Conservation (phyloP, 2,113 vertebrate species). For the Centropus unirufus region DNA sequence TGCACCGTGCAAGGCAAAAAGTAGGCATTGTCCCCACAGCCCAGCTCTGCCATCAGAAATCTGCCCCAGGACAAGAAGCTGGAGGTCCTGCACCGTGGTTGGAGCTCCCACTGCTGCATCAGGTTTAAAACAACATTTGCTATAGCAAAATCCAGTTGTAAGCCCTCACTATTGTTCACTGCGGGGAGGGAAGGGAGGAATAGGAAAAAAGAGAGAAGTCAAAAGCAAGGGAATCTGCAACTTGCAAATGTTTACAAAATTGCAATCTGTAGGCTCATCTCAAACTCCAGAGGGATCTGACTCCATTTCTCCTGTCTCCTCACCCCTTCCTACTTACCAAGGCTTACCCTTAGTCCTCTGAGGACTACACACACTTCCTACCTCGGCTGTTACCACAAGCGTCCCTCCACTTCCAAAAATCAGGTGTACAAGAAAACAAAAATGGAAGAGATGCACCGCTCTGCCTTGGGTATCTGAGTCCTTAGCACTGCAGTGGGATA, state of each 20-base stretch:
- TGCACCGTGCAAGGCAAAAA: background rate
- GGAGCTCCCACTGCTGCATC: background rate
- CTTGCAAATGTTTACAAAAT: background rate
- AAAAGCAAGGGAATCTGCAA: background rate
- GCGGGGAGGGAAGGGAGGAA: too few relatives aligned
- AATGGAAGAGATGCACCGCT: background rate
- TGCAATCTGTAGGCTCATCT: background rate
- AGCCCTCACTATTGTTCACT: background rate
- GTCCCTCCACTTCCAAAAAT: background rate
- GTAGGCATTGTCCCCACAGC: rapidly evolving
- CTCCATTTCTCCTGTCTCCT: background rate
- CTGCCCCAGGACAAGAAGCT: rapidly evolving
- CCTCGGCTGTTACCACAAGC: background rate
- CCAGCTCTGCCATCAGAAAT: background rate
- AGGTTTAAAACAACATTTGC: background rate
- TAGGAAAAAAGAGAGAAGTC: background rate
- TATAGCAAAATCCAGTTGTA: background rate
- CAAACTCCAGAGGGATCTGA: background rate
- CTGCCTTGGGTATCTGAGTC: background rate
- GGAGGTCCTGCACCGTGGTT: rapidly evolving
- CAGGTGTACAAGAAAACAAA: rapidly evolving
- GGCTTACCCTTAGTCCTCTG: background rate
- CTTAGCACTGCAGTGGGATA: background rate
- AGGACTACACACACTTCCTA: background rate
- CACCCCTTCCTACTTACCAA: background rate